phyloP scores from a whole-genome alignment of 2,113 vertebrate species.

The Brachyhypopomus occidentalis region DNA sequence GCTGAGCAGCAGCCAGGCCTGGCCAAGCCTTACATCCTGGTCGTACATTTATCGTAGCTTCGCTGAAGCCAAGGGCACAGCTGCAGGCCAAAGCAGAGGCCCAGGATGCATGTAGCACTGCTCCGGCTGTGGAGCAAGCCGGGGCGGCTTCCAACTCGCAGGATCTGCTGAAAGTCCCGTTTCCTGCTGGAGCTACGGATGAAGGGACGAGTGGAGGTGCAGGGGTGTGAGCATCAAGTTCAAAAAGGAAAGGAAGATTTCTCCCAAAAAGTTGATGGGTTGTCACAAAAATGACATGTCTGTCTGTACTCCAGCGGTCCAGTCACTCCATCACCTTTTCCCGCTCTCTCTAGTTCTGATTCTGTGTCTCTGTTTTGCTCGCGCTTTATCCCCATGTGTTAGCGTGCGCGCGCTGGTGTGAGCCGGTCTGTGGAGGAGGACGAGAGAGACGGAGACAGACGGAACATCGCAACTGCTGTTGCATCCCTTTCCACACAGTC shows the following conservation, averaged over 20 bases:
- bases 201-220: not conserved
- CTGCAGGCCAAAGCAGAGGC: constrained; percentile 4
- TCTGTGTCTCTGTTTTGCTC: constrained; percentile 49
- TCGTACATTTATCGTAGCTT: not conserved
- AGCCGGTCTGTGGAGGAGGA: constrained; percentile 60
- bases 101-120: not conserved
- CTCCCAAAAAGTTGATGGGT: not conserved
- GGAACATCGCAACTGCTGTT: constrained; percentile 40
- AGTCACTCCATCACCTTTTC: constrained; percentile 8
- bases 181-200: constrained; percentile 49
- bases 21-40: not conserved
- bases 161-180: constrained; percentile 52
- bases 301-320: not conserved
- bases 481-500: constrained; percentile 49
- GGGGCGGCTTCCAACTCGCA: constrained; percentile 37
- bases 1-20: not conserved
- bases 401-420: constrained; percentile 42
- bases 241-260: not conserved
- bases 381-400: constrained; percentile 58
- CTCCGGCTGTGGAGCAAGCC: constrained; percentile 32
- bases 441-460: constrained; percentile 54
- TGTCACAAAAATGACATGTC: not conserved
- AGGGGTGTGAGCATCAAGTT: constrained; percentile 19
- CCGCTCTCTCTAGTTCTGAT: constrained; percentile 40
- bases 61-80: not conserved